A percentile compares a stretch with the other conserved stretches of the same genome.
These are phyloP conservation scores for Phaonia tiefii DNA, from an alignment of 2,888 invertebrate species.

Conservation along the genomic window DNA sequence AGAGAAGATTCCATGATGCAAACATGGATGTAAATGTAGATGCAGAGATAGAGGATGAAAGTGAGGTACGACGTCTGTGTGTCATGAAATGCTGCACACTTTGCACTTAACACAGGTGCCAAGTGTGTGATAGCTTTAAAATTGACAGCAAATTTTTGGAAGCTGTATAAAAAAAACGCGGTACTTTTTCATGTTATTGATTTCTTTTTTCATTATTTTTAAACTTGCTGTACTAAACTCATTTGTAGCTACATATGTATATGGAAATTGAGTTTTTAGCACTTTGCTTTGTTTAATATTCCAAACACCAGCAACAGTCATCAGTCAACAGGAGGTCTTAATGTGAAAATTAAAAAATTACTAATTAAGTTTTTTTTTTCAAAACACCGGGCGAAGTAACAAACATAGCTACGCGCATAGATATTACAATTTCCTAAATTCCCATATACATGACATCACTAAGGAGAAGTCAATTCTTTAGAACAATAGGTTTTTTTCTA, in stretches of 20 bases:
- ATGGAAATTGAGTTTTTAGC: conserved; percentile 56
- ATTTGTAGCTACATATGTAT: not conserved
- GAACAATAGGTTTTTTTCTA: not conserved
- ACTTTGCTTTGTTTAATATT: conserved; percentile 51
- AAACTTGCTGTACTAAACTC: not conserved
- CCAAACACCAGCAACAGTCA: conserved; percentile 8
- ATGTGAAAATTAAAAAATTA: conserved; percentile 62
- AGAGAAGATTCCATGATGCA: not conserved
- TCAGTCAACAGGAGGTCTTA: conserved; percentile 51
- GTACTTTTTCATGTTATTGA: conserved; percentile 16
- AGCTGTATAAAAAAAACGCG: conserved; percentile 35
- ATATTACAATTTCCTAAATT: conserved; percentile 27
- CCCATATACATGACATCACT: conserved; percentile 56
- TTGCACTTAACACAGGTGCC: conserved; percentile 23
- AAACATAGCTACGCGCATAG: not conserved
- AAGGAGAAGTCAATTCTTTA: conserved; percentile 27
- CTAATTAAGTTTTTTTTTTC: conserved; percentile 61
- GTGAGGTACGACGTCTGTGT: not conserved
- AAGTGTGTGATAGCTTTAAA: conserved; percentile 26
- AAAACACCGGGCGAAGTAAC: not conserved
- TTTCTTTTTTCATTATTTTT: not conserved
- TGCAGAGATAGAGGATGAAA: not conserved
- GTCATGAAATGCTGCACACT: conserved; percentile 33
- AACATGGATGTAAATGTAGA: conserved; percentile 21
- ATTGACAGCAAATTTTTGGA: not conserved